Conservation (phyloP, 30 jellyfish, hydroid and myxozoan species). For the Cassiopea xamachana region DNA sequence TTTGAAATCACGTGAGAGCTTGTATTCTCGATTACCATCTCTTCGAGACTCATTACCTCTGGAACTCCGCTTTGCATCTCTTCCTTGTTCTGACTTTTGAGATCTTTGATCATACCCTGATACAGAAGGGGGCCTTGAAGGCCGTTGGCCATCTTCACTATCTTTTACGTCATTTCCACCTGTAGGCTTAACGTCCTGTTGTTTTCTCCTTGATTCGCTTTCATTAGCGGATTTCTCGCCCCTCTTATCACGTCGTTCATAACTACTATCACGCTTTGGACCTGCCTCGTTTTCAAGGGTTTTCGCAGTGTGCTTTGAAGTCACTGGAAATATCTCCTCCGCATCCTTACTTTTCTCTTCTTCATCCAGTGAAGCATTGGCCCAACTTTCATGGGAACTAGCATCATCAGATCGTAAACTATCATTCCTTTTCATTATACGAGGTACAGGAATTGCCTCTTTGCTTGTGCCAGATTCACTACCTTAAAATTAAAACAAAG, state of each 20-base stretch:
- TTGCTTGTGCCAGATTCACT: neutral
- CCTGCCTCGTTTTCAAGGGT: neutral
- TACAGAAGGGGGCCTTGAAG: slow-evolving; percentile 3
- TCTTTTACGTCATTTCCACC: neutral
- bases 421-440: slow-evolving; percentile 85
- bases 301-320: neutral
- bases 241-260: neutral
- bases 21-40: slow-evolving; percentile 18
- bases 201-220: neutral
- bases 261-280: neutral
- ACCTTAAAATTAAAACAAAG: neutral
- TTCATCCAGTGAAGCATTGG: slow-evolving; percentile 31
- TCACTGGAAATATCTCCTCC: slow-evolving; percentile 9
- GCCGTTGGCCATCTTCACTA: neutral
- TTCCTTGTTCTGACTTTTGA: neutral
- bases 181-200: neutral
- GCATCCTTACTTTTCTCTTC: slow-evolving; percentile 40
- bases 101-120: neutral
- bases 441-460: slow-evolving; percentile 39
- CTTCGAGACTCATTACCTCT: slow-evolving; percentile 19
- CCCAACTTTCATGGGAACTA: slow-evolving; percentile 80
- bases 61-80: slow-evolving; percentile 3
- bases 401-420: slow-evolving; percentile 93
- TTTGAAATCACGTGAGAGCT: slow-evolving; percentile 3
- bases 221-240: neutral